These are phyloP conservation scores for Serrognathus titanus DNA, from an alignment of 2,888 invertebrate genomes.

Conservation along the genomic window DNA sequence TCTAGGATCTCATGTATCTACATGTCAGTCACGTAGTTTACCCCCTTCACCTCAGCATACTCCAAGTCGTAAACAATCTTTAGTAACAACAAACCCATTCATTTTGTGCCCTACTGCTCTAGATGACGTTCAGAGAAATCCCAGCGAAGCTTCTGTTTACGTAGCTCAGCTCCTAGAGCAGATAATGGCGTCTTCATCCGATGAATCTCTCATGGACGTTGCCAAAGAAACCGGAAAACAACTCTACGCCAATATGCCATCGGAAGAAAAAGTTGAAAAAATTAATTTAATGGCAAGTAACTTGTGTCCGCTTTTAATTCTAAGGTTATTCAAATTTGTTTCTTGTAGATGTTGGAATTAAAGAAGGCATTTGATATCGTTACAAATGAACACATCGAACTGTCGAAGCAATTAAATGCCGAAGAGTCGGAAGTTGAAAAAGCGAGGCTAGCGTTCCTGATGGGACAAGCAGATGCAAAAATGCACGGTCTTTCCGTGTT, in stretches of 20 bases:
- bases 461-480: constrained; percentile 73
- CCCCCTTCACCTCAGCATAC: constrained; percentile 76
- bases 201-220: constrained; percentile 81
- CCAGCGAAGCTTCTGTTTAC: constrained; percentile 50
- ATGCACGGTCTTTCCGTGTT: constrained; percentile 88
- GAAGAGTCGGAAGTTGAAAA: constrained; percentile 49
- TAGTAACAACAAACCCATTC: constrained; percentile 61
- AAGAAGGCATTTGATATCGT: constrained; percentile 73
- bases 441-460: constrained; percentile 49
- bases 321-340: neutral
- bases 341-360: constrained; percentile 65
- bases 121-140: constrained; percentile 42
- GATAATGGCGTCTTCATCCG: constrained; percentile 57
- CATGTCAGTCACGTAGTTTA: constrained; percentile 60
- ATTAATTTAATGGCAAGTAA: constrained; percentile 80
- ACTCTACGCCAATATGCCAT: constrained; percentile 69
- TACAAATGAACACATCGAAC: constrained; percentile 56
- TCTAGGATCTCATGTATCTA: constrained; percentile 49
- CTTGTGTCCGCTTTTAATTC: neutral
- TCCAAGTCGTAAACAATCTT: constrained; percentile 66
- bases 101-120: constrained; percentile 49
- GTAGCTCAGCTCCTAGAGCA: constrained; percentile 52
- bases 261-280: constrained; percentile 67
- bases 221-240: constrained; percentile 85
- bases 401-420: constrained; percentile 49